Evolutionary conservation across 2,113 vertebrate species (phyloP), one percentile per base, ranked within the genome.

Genomic region (Aix galericulata): DNA sequence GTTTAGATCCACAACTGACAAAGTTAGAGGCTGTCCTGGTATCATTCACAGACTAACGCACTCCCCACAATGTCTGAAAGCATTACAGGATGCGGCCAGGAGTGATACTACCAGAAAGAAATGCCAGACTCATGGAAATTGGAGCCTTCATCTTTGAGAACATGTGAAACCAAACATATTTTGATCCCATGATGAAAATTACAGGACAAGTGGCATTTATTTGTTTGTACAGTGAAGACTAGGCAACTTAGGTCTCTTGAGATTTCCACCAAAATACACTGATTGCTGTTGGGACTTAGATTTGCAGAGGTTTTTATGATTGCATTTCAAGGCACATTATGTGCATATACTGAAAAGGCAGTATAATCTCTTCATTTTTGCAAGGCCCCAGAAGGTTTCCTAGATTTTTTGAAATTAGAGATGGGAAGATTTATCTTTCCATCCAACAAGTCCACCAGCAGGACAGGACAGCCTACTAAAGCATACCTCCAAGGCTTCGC

Each of bases 251-350:
- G 46, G 58, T 90, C 58, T 92, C 93, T 63, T 92, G 94, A 93
- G 79, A 91, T 77, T 94, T 91, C 63, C 38, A 92, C 77, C 18
- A 60, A 91, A 93, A 50, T 82, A 88, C n/a, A 85, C 32, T 85
- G 79, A 71, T 89, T 94, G 79, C 88, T 58, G 85, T 91, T 55
- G 80, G 82, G 89, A 92, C 83, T 96, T 82, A 74, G 50, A 75
- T 82, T 90, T 82, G 84, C 42, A 80, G 73, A 80, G 46, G 34
- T 27, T 85, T 96, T 77, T 73, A 63, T 72, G 55, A 87, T 53
- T 92, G 58, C 71, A 63, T 93, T 95, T 97, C 71, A 93, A 95
- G 86, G 52, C 62, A 87, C 58, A 85, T 85, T 94, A 74, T 72
- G 74, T 78, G 53, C 34, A 40, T 29, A 64, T 29, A 81, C 59